phyloP scores from a whole-genome alignment of 2,888 invertebrate species.

The Mantis religiosa region DNA sequence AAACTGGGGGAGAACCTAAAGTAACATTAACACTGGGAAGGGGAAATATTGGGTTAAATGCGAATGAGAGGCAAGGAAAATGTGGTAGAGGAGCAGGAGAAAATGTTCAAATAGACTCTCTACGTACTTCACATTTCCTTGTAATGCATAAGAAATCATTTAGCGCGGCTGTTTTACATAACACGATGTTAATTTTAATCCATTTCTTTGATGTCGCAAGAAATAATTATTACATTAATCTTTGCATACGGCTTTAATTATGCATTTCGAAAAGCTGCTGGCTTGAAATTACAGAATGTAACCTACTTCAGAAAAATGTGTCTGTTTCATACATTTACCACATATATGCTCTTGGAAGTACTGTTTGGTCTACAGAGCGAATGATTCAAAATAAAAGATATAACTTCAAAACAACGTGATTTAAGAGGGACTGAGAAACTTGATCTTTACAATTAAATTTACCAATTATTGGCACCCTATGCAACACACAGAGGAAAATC shows the following conservation, averaged over 20 bases:
- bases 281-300: neutral
- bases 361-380: no score
- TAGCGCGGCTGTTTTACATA: neutral
- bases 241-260: neutral
- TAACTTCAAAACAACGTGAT: no score
- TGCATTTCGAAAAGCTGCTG: neutral
- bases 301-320: neutral
- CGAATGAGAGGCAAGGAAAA: neutral
- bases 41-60: neutral
- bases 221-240: neutral
- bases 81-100: neutral
- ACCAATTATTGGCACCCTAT: no score
- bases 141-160: neutral
- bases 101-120: neutral
- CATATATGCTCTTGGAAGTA: neutral
- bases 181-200: neutral
- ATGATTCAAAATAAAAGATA: no score
- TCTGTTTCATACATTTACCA: neutral
- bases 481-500: no score
- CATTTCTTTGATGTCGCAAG: neutral
- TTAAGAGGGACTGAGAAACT: no score
- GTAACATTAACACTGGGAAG: neutral
- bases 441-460: no score
- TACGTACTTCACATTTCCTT: neutral
- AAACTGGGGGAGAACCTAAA: neutral